Base-by-base conservation (phyloP, 2,888 invertebrate genomes). In the Amphipoea lucens region DNA sequence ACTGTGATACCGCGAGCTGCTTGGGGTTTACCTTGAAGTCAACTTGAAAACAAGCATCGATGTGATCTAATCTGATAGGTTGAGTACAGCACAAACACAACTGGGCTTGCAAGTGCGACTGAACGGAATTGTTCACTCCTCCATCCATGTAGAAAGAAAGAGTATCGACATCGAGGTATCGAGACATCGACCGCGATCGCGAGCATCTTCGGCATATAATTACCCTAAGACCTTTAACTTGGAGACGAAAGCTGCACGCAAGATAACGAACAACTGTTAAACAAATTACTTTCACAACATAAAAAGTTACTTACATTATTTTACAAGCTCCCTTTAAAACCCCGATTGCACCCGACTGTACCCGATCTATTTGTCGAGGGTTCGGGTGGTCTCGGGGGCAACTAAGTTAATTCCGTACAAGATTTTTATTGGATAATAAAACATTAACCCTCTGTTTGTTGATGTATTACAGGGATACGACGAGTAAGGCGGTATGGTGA, bases 341-440 rank as follows among this genome's bases (percentile, higher is more conserved):
- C 40, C 14, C 62, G 68, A 65, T 20, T 4, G 63, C 14, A 0
- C 1, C n/a, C 82, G 85, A 87, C 40, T 75, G 89, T 88, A 89
- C 88, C 14, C 60, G 72, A 76, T 76, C 71, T 73, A 72, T 81
- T 74, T 66, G 76, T 48, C 68, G 73, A 81, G 85, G 90, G 86
- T 67, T 85, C 85, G 85, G 88, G 90, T 89, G 90, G 90, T 87
- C 90, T 79, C 84, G 74, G 23, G 83, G 79, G 89, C 78, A 76
- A 84, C 69, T 75, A 71, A 81, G 80, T 77, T 90, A 84, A 87
- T 86, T 87, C 79, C 57, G 81, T 82, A 81, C 76, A 87, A 75
- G 85, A 69, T 77, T 81, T 88, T 89, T 89, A 90, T 84, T 83
- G 71, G 67, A 17, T 74, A 75, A 87, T 90, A 89, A 90, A 90